Conservation (phyloP, 2,113 vertebrate species). For the Hoplias malabaricus region DNA sequence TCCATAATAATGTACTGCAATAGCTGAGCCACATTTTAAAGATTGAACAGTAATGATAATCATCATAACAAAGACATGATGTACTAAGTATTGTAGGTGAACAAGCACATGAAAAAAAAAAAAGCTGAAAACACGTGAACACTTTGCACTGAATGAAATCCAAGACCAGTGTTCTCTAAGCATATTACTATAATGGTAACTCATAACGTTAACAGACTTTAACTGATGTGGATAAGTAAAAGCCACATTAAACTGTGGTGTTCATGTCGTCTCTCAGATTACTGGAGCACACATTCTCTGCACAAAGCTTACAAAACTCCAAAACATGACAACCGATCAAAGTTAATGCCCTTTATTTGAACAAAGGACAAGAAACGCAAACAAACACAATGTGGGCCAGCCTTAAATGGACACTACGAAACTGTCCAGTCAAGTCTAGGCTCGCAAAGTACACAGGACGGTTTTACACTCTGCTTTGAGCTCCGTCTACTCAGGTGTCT, state of each 20-base stretch:
- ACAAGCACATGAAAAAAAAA: too few relatives aligned
- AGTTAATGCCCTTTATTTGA: constrained; percentile 33
- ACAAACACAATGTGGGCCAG: neutral
- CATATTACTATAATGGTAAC: too few relatives aligned
- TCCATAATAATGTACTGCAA: too few relatives aligned
- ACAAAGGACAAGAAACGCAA: constrained; percentile 35
- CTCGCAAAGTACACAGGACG: constrained; percentile 37
- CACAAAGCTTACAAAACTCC: constrained; percentile 27
- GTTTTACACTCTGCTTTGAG: neutral
- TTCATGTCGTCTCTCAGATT: neutral
- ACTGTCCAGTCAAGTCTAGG: constrained; percentile 61
- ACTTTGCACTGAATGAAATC: too few relatives aligned
- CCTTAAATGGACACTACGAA: constrained; percentile 38
- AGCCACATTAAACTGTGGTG: neutral
- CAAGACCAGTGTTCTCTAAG: too few relatives aligned
- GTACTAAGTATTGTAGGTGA: too few relatives aligned
- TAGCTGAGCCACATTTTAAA: neutral
- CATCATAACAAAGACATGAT: too few relatives aligned
- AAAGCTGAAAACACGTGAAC: too few relatives aligned
- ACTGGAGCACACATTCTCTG: constrained; percentile 39
- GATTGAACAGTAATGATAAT: neutral
- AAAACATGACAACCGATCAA: constrained; percentile 57
- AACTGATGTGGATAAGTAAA: neutral
- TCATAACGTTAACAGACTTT: too few relatives aligned
- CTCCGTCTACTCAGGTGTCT: too few relatives aligned